phyloP scores from a whole-genome alignment of 2,113 vertebrate species.

The Lepisosteus osseus region DNA sequence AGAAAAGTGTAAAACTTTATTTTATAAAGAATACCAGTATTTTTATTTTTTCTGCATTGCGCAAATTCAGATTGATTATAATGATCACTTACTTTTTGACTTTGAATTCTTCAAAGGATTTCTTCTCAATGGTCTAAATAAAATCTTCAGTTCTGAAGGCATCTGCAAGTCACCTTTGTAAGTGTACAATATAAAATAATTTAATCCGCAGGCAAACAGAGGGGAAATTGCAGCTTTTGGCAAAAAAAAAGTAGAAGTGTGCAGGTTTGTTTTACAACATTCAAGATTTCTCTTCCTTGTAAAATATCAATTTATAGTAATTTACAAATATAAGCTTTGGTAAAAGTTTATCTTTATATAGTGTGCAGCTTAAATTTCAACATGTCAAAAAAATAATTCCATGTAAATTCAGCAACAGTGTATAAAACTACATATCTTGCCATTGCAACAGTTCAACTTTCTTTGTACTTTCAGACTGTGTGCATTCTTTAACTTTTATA shows the following conservation, averaged over 20 bases:
- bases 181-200: constrained; percentile 31
- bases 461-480: constrained; percentile 94
- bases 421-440: constrained; percentile 87
- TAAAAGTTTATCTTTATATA: constrained; percentile 82
- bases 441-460: constrained; percentile 90
- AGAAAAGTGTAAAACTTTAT: constrained; percentile 51
- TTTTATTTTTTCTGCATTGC: constrained; percentile 55
- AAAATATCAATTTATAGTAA: constrained; percentile 91
- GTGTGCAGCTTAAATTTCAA: constrained; percentile 69
- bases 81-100: constrained; percentile 41
- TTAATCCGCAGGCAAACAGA: constrained; percentile 43
- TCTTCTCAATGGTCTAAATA: constrained; percentile 27
- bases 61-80: constrained; percentile 50
- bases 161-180: constrained; percentile 11
- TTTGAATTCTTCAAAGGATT: constrained; percentile 33
- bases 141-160: constrained; percentile 16
- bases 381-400: constrained; percentile 69
- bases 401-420: constrained; percentile 90
- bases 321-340: constrained; percentile 95
- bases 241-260: constrained; percentile 56
- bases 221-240: constrained; percentile 61
- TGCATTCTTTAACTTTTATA: constrained; percentile 98
- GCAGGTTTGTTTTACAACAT: constrained; percentile 62
- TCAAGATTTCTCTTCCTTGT: constrained; percentile 79
- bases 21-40: constrained; percentile 58